Base-by-base conservation (phyloP, 1,140 invertebrate species). In the Lepeophtheirus salmonis region DNA sequence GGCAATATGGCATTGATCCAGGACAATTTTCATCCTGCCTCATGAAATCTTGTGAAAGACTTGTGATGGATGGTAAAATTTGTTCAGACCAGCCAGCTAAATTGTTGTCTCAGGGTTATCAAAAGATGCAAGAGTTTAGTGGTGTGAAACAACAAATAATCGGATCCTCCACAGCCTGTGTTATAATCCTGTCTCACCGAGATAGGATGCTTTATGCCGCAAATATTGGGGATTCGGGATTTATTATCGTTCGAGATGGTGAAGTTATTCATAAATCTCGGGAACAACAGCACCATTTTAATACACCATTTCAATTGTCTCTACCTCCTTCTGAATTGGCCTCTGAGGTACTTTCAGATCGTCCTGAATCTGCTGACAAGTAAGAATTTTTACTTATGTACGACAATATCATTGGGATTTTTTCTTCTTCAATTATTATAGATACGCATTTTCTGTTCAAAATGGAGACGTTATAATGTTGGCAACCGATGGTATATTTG, bases 201-300 rank as follows among this genome's bases (percentile, higher is more conserved):
- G 89, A 86, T 61, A 83, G 81, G 67, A 84, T 82, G 61, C 79
- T 97, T 65, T 89, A 92, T 66, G 85, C 91, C 6, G 91, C 92
- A 12, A 97, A 97, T 74, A 89, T 97, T 64, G 94, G 94, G n/a
- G 94, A 97, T 73, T 95, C 89, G 68, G 94, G 92, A 14, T 97
- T 91, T 71, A 80, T 97, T 70, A 82, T 97, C 26, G 84, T 96
- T 48, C 76, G 92, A 16, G 77, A 82, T 60, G 76, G 74, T 24
- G 67, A 75, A 64, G 67, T 78, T 12, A 23, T 57, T 17, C 55
- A 57, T 41, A 24, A 87, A 59, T 92, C 88, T 0, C 83, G 88
- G 66, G 92, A 97, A 71, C 92, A 97, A 69, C 89, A 94, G 67
- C 92, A 97, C 72, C 96, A 96, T 71, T 97, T 97, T 71, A 97